A percentile compares a stretch with the other conserved stretches of the same genome.
These are phyloP conservation scores for Danio aesculapii DNA, from an alignment of 2,797 vertebrate species.

Conservation along the genomic window DNA sequence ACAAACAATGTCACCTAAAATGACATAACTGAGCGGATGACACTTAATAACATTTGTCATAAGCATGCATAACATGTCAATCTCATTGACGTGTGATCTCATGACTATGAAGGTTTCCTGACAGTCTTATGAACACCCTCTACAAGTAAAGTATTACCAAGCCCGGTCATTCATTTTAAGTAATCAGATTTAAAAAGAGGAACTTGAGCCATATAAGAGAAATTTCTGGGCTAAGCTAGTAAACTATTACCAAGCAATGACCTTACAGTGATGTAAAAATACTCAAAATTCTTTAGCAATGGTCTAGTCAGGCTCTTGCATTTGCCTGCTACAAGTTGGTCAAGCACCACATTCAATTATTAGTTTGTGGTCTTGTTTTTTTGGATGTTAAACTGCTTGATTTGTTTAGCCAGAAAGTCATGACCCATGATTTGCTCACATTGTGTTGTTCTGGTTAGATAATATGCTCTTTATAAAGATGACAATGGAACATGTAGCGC, in stretches of 20 bases:
- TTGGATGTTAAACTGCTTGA: too few species aligned
- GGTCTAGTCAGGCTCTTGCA: not conserved
- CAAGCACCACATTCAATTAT: not conserved
- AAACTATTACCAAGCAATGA: not conserved
- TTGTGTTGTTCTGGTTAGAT: not conserved
- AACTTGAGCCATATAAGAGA: not conserved
- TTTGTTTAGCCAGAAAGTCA: not conserved
- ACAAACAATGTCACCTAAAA: too few species aligned
- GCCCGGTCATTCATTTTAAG: not conserved
- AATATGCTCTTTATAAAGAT: not conserved
- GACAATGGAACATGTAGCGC: not conserved
- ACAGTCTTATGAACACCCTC: too few species aligned
- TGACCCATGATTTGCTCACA: not conserved
- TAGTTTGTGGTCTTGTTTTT: not conserved
- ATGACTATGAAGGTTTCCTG: too few species aligned
- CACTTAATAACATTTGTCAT: too few species aligned
- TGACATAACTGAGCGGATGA: too few species aligned
- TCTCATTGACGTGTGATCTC: too few species aligned
- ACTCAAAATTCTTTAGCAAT: too few species aligned
- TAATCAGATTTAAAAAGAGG: not conserved
- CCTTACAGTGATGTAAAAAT: too few species aligned
- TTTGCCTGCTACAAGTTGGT: not conserved
- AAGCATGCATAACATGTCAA: too few species aligned
- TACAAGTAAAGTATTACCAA: too few species aligned
- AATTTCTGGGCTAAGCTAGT: not conserved